Base-by-base conservation (phyloP, 2,888 invertebrate genomes). In the Scaeva pyrastri region DNA sequence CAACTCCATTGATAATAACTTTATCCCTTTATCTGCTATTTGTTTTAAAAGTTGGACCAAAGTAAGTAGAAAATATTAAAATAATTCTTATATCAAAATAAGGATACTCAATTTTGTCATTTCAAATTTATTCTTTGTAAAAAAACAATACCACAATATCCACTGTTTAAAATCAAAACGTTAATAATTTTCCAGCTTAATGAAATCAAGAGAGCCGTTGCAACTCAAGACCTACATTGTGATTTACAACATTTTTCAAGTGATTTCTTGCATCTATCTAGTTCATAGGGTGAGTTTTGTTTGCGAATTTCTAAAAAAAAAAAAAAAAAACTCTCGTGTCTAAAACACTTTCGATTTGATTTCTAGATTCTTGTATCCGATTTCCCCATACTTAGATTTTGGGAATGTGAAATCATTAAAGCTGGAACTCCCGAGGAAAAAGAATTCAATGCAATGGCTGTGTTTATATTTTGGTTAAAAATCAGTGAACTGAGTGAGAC, bases 191-290 rank as follows among this genome's bases (percentile, higher is more conserved):
- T 77, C 19, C 74, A 92, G 92, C 16, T 89, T 89, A 88, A 98
- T 98, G 97, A 93, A 93, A 89, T 92, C 94, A 88, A 94, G 95
- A 71, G 93, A 94, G 86, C 94, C 98, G 0, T 95, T 94, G 90
- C 92, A 95, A 12, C 91, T 97, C 39, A 95, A 94, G 88, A 93
- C 91, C 2, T 90, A 96, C 41, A 95, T 98, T 88, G 94, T 95
- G 79, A 93, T 94, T 89, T 98, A 98, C 93, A 98, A 98, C 91
- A 92, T 96, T n/a, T 90, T 95, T 64, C 97, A 98, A 94, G 96
- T 98, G 11, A 8, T 90, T 6, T 80, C 89, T 8, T 92, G 92
- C 75, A n/a, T 90, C 3, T 91, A 90, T 74, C 86, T 90, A 71
- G 74, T 90, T 16, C 60, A 78, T 31, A 87, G 88, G 88, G 92